Conservation (phyloP, 2,113 vertebrate genomes). For the Brevimyrus niger region DNA sequence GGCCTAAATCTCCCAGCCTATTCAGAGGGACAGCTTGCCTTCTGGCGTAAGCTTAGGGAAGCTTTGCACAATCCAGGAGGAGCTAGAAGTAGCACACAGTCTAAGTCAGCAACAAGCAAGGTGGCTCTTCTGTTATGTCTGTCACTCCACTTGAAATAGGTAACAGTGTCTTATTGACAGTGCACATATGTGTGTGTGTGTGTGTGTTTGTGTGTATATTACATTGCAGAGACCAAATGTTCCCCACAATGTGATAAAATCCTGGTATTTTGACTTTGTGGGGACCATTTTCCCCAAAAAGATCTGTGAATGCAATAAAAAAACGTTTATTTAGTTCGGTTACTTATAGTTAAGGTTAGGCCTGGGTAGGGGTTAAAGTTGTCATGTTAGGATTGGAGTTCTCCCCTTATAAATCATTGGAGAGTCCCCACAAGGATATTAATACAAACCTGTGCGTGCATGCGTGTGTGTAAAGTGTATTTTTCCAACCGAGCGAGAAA, state of each 20-base stretch:
- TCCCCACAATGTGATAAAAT: neutral
- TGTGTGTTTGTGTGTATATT: neutral
- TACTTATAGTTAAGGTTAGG: too few species aligned
- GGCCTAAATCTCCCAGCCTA: conserved; percentile 58
- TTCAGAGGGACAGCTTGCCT: conserved; percentile 51
- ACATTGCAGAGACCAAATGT: neutral
- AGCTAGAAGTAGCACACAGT: conserved; percentile 47
- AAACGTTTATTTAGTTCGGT: too few species aligned
- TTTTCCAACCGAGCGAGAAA: neutral
- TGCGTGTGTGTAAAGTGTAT: neutral
- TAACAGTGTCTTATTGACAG: conserved; percentile 53
- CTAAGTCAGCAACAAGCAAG: neutral
- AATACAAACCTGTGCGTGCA: neutral
- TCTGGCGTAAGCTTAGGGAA: conserved; percentile 57
- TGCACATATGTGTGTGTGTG: neutral
- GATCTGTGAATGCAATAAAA: neutral
- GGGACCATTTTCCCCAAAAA: neutral
- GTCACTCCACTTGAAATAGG: conserved; percentile 35
- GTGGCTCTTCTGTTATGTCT: neutral
- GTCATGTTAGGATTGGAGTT: neutral
- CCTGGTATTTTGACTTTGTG: neutral
- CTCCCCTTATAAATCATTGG: neutral
- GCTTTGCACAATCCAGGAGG: conserved; percentile 54
- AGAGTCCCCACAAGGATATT: neutral
- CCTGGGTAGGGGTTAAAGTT: too few species aligned